These are phyloP conservation scores for Sinella curviseta DNA, from an alignment of 1,140 invertebrate genomes.

Conservation along the genomic window DNA sequence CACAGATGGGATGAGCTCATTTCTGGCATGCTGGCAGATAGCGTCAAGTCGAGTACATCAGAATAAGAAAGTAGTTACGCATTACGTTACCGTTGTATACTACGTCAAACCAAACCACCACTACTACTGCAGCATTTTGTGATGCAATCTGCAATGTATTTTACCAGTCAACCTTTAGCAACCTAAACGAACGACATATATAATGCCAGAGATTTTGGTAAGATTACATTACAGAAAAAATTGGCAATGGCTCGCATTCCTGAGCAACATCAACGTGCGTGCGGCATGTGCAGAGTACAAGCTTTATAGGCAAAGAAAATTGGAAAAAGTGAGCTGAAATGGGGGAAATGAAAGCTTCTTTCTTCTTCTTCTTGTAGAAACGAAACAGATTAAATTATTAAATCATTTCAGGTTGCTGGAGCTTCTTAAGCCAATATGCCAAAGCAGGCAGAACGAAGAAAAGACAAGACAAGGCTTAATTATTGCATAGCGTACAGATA, in stretches of 20 bases:
- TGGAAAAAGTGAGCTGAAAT: neutral
- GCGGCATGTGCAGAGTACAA: neutral
- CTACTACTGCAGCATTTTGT: too few species aligned
- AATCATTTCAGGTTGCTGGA: neutral
- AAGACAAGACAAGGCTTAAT: neutral
- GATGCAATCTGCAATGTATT: too few species aligned
- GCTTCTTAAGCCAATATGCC: neutral
- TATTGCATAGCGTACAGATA: neutral
- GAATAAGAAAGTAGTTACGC: too few species aligned
- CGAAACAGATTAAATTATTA: neutral
- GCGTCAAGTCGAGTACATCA: too few species aligned
- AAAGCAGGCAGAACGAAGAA: neutral
- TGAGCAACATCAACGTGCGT: neutral
- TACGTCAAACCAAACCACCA: too few species aligned
- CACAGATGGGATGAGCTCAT: too few species aligned
- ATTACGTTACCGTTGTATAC: too few species aligned
- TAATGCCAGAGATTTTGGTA: neutral
- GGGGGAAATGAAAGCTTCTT: neutral
- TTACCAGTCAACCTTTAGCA: too few species aligned
- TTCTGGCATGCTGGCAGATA: too few species aligned
- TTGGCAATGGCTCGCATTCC: neutral
- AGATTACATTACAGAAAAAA: neutral
- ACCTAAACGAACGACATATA: neutral
- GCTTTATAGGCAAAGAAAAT: neutral
- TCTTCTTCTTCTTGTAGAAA: neutral